Base-by-base conservation (phyloP, 2,113 vertebrate genomes). In the Ptilorrhoa leucosticta region DNA sequence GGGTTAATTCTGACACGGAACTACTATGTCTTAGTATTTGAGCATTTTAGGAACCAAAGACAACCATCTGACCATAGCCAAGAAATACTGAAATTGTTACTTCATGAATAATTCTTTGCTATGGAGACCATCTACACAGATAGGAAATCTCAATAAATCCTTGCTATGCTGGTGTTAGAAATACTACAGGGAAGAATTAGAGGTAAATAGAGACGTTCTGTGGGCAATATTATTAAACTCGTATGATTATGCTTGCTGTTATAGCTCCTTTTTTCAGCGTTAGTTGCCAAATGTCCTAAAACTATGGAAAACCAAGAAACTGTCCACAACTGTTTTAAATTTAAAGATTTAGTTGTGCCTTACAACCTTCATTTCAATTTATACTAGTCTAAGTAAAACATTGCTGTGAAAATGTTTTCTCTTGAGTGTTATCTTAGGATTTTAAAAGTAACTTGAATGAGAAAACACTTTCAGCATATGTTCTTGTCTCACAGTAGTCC, bases 71-170 rank as follows among this genome's bases (percentile, higher is more conserved):
- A 82, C 65, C 75, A 51, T 93, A 84, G 90, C 91, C 90, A 93
- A 95, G 89, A 90, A 97, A 90, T 80, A 94, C 96, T 97, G 88
- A 82, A 97, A 86, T 98, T 96, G 97, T 98, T 97, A 37, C 96
- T 96, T 95, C 39, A 81, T 94, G 73, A 87, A 81, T 97, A 97
- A 97, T 97, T 98, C 89, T 97, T 97, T 98, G 97, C 95, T 97
- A 75, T 98, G 97, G 97, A 92, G 81, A 66, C 96, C 97, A 97
- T 98, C 98, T 97, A 97, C 97, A 97, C 96, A 96, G 96, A 98
- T 97, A 69, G 82, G 87, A 98, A 97, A 96, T 97, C 95, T 97
- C 94, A 37, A 96, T 69, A 97, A 97, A 95, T 93, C 92, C 94
- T 94, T 97, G 27, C 24, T 97, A 83, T 91, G 87, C 69, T 95